Evolutionary conservation across 2,113 vertebrate genomes (phyloP).

Genomic region (Lynx canadensis): DNA sequence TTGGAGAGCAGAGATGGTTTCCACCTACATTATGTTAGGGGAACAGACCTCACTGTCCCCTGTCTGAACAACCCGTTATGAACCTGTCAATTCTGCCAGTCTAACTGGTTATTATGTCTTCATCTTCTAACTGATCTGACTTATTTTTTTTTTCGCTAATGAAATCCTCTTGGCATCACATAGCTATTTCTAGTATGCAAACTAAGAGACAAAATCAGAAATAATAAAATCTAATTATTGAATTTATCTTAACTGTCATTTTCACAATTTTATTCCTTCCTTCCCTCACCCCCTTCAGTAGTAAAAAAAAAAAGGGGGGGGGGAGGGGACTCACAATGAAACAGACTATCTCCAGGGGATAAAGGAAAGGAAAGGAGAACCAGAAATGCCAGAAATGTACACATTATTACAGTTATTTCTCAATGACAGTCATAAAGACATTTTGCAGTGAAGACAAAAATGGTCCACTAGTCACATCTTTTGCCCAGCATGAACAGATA

Average conservation of each 20-base stretch:
- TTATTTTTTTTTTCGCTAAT: neutral
- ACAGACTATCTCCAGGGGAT: neutral
- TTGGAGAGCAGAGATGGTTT: neutral
- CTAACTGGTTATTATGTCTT: neutral
- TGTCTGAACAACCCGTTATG: neutral
- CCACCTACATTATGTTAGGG: no score
- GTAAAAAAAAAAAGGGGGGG: neutral
- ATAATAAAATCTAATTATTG: neutral
- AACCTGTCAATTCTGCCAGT: neutral
- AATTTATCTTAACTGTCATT: neutral
- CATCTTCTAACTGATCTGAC: neutral
- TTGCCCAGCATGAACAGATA: neutral
- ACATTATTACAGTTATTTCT: neutral
- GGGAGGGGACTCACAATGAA: neutral
- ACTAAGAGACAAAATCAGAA: neutral
- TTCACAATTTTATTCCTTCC: conserved; percentile 38
- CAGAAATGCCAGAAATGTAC: conserved; percentile 42
- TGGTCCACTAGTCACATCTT: neutral
- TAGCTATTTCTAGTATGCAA: no score
- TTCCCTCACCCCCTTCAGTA: neutral
- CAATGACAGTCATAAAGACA: conserved; percentile 38
- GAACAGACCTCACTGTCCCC: neutral
- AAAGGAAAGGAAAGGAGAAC: conserved; percentile 33
- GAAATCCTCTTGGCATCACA: neutral
- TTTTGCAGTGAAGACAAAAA: conserved; percentile 19